Conservation (phyloP, 2,888 invertebrate genomes). For the Eristalinus aeneus region DNA sequence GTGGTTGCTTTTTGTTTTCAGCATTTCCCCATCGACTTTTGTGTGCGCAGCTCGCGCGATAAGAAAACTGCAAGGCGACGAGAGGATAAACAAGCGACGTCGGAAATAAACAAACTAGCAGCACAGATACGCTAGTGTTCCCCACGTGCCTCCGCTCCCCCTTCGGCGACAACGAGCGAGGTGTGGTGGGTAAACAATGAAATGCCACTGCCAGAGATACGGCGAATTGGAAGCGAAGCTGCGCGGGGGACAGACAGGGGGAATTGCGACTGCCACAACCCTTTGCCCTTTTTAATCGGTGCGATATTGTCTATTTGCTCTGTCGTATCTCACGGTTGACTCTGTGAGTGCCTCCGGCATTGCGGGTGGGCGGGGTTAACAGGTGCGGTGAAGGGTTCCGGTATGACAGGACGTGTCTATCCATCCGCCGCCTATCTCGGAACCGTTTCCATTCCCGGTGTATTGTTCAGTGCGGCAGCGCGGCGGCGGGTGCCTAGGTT, state of each 20-base stretch:
- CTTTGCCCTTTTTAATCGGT: conserved; percentile 22
- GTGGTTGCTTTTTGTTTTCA: neutral
- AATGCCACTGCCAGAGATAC: neutral
- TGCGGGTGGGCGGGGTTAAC: neutral
- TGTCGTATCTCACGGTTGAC: neutral
- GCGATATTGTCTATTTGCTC: conserved; percentile 21
- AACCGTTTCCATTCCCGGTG: neutral
- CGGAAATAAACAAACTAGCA: conserved; percentile 11
- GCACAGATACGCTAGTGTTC: neutral
- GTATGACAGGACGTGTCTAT: neutral
- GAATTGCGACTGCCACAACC: neutral
- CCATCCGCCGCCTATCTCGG: neutral
- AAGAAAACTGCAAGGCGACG: conserved; percentile 8
- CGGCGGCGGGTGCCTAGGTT: neutral
- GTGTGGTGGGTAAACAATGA: neutral
- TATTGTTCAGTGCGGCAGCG: neutral
- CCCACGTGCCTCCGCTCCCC: neutral
- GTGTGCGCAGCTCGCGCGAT: conserved; percentile 1
- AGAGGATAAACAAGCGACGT: conserved; percentile 42
- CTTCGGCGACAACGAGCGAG: neutral
- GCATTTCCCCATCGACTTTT: neutral
- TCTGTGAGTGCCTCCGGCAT: neutral
- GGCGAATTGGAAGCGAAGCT: too few relatives aligned
- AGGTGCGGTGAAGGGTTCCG: neutral
- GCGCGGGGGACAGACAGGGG: too few relatives aligned